Base-by-base conservation (phyloP, 92 coral and sea anemone genomes). In the Parazoanthus swiftii region DNA sequence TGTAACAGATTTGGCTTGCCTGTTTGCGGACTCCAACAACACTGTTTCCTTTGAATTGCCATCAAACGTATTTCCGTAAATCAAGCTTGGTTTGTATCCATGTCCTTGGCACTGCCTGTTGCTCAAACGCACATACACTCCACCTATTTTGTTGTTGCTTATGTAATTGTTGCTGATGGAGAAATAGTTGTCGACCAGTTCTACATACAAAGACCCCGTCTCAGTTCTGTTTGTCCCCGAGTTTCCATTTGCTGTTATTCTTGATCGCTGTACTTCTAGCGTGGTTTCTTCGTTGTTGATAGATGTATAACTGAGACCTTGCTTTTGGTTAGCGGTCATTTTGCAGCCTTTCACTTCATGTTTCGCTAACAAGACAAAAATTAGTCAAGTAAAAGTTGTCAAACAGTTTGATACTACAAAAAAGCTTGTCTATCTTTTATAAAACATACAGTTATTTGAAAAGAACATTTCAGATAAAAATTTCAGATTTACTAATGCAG, bases 41-140 rank as follows among this genome's bases (percentile, higher is more conserved):
- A 93, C 37, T 16, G 93, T 81, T 37, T 88, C 92, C 70, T 93
- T 93, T 33, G 85, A 88, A 48, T 93, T 93, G 7, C 39, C 50
- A 15, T 20, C 16, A 51, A 93, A 85, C 4, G 95, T 91, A 36
- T 93, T 93, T 18, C 93, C 91, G 63, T 71, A 84, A 46, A 93
- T 77, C 39, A 88, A 88, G 20, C 90, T 85, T 33, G 39, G 43
- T 26, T 13, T 67, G 37, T 42, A 43, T 26, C 74, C 76, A 66
- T 82, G 23, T 51, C 93, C 93, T 8, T 81, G 90, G 86, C 58
- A 51, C 14, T 51, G 58, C 58, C 90, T 86, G 51, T 43, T 80
- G 14, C 67, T 74, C 25, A 89, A 29, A 63, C 37, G 56, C 23
- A 74, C 89, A 46, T 76, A 76, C 21, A 93, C 56, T 44, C 89